These are phyloP conservation scores for Agonopterix subpropinquella DNA, from an alignment of 2,888 invertebrate genomes.

Conservation along the genomic window DNA sequence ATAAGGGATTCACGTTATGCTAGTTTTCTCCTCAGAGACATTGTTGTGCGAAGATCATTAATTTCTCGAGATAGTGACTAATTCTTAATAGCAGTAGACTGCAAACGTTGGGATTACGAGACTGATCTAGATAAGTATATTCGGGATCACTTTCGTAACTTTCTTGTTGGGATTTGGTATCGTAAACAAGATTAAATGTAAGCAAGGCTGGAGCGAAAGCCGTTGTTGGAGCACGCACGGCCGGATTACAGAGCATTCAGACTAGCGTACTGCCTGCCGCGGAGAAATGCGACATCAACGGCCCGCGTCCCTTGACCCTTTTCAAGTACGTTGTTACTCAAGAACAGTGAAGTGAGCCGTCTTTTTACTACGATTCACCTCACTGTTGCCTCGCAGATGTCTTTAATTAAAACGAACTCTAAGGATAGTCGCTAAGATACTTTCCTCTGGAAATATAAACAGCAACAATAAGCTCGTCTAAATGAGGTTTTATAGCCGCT, in stretches of 20 bases:
- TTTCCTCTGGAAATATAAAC: background rate
- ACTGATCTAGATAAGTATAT: conserved; percentile 30
- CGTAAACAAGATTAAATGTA: conserved; percentile 48
- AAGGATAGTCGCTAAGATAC: background rate
- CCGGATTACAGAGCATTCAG: conserved; percentile 20
- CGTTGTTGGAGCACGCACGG: conserved; percentile 25
- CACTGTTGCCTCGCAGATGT: no score
- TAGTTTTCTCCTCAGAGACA: no score
- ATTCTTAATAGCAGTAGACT: background rate
- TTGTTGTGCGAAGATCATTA: no score
- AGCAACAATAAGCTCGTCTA: background rate
- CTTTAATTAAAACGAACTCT: background rate
- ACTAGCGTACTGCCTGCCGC: background rate
- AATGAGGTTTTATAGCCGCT: conserved; percentile 2
- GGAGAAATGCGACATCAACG: background rate
- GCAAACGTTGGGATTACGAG: conserved; percentile 15
- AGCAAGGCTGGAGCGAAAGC: conserved; percentile 30
- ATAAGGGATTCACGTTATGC: no score
- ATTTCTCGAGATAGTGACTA: background rate
- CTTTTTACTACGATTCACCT: no score
- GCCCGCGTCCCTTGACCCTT: no score
- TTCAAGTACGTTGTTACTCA: no score
- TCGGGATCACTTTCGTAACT: conserved; percentile 36
- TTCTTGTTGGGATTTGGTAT: conserved; percentile 45
- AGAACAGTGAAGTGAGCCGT: no score